Evolutionary conservation across 2,113 vertebrate genomes (phyloP), one percentile per base, ranked within the genome.

Genomic region (Ia io): DNA sequence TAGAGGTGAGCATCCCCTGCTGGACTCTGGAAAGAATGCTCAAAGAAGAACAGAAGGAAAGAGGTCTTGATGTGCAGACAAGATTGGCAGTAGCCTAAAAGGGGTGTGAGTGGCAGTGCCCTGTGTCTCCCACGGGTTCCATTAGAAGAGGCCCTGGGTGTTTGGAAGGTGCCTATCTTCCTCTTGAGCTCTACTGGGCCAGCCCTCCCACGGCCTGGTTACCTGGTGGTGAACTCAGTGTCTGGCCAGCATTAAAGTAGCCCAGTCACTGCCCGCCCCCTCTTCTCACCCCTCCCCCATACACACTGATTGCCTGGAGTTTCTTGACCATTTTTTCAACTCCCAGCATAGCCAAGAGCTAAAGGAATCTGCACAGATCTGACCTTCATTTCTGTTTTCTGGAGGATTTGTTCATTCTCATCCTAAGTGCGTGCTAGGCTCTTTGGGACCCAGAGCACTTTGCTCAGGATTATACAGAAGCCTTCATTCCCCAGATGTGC

Each of bases 61-160:
- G 5, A 35, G 28, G 44, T 65, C 42, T 61, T 61, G 17, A 22
- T 9, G 4, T 2, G 7, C 30, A 23, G 86, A 35, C 20, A 40
- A 9, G 35, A 47, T 20, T 37, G 4, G 0, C 28, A 25, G 10
- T 28, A 7, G 47, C 22, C 9, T 17, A 1, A 3, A 25, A 25
- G 1, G 22, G 0, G 3, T 23, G 16, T 4, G 35, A 40, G 20
- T 6, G 37, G 79, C 51, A 37, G 49, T 16, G 11, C 6, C 17
- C 12, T 5, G 9, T 11, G 14, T 44, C 35, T 49, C 23, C 35
- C 5, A 1, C 0, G 20, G 35, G 4, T 30, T 56, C 59, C 37
- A 35, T 37, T 78, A 63, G 40, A 83, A 44, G 53, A 59, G 11
- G 23, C n/a, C 13, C 2, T 1, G 16, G 71, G 23, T 32, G 10